Evolutionary conservation across 2,113 vertebrate species (phyloP).

Genomic region (Solea senegalensis): DNA sequence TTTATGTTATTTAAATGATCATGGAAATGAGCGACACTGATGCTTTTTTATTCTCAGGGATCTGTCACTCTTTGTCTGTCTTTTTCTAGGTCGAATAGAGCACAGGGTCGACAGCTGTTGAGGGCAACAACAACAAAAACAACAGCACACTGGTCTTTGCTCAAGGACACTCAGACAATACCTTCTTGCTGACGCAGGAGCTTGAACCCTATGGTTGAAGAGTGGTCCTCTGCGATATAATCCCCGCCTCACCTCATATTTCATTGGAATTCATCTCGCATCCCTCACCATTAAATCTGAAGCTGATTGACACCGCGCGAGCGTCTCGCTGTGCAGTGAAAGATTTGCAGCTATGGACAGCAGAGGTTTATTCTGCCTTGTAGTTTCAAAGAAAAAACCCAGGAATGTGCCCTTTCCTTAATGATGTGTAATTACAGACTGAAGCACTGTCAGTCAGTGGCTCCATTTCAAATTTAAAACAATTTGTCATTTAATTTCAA

Average conservation of each 20-base stretch:
- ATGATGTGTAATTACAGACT: not conserved
- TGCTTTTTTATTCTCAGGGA: not conserved
- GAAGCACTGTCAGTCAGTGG: not conserved
- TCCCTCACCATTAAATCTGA: not conserved
- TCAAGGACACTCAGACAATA: constrained; percentile 39
- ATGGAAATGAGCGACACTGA: not conserved
- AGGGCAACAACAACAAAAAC: not conserved
- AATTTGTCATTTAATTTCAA: not conserved
- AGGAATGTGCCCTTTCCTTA: not conserved
- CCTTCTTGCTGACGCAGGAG: constrained; percentile 17
- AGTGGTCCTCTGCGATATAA: not conserved
- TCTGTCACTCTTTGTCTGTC: not conserved
- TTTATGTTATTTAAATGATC: not conserved
- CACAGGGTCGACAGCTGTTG: not conserved
- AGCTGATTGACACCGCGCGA: constrained; percentile 5
- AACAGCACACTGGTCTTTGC: not conserved
- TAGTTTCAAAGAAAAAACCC: not conserved
- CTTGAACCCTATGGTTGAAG: constrained; percentile 35
- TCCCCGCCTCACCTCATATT: not conserved
- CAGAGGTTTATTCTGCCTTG: too few relatives aligned
- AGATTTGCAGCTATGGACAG: not conserved
- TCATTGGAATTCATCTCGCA: constrained; percentile 34
- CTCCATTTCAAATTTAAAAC: not conserved
- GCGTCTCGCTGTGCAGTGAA: not conserved
- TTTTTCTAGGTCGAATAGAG: constrained; percentile 1